A percentile compares a stretch with the other conserved stretches of the same genome.
Evolutionary conservation across 2,797 vertebrate genomes (phyloP).

Genomic region (Muraenolepis orangiensis): DNA sequence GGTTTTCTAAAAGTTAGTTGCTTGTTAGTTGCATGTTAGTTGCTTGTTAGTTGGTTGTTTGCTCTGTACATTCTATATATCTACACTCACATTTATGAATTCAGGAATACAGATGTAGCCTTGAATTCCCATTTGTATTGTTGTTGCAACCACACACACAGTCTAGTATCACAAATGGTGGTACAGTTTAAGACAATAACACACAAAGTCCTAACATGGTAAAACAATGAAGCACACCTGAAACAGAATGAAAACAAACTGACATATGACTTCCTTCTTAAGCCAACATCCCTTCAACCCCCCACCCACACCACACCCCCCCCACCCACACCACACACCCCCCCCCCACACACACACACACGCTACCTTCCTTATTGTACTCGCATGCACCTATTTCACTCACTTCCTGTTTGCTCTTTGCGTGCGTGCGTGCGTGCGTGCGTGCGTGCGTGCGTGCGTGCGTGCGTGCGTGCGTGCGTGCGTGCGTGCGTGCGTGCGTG

Average conservation of each 20-base stretch:
- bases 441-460: neutral
- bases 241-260: constrained; percentile 43
- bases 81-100: neutral
- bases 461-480: neutral
- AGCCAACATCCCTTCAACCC: constrained; percentile 56
- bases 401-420: constrained; percentile 71
- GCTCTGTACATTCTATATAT: neutral
- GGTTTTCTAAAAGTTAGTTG: neutral
- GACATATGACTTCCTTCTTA: constrained; percentile 61
- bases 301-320: constrained; percentile 36
- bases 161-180: neutral
- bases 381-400: constrained; percentile 54
- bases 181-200: constrained; percentile 11
- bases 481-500: neutral
- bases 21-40: neutral
- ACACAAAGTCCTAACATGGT: constrained; percentile 26
- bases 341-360: constrained; percentile 22
- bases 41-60: neutral
- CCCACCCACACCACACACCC: constrained; percentile 22
- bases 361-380: constrained; percentile 55
- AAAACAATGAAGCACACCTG: constrained; percentile 39
- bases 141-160: neutral
- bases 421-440: constrained; percentile 23
- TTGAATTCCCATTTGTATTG: neutral
- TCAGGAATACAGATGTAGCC: neutral